Evolutionary conservation across 2,113 vertebrate genomes (phyloP), one percentile per base, ranked within the genome.

Genomic region (Strix uralensis): DNA sequence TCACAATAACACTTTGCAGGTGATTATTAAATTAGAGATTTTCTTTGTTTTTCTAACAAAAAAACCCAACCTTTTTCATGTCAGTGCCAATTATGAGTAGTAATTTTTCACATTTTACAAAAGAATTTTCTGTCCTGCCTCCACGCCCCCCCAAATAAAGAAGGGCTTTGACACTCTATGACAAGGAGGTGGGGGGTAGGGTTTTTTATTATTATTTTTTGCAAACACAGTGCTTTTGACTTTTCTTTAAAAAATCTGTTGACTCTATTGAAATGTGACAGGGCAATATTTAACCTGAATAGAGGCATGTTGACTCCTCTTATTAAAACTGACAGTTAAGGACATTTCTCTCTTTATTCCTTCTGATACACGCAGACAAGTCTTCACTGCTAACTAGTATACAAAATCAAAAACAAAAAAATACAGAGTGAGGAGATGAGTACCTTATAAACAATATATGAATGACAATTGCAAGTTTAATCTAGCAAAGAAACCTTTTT

Each of bases 11-110:
- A 97, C 98, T 99, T 99, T 98, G 98, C 99, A 99, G 99, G 99
- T 99, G 99, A 98, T 99, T 99, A 99, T 99, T 99, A 99, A 99
- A 99, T 99, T 99, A 99, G 99, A 98, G 98, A 99, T 98, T 99
- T 98, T 97, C 98, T 99, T 99, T 99, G 98, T 99, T 99, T 98
- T 98, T 98, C 98, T 97, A 98, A 98, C 98, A 98, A 98, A 98
- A 98, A 98, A 99, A 91, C 1, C 96, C 94, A 97, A 90, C 97
- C 98, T 98, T 98, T 99, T 98, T 99, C 98, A 99, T 99, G 99
- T 98, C 98, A 98, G 98, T 97, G 97, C 98, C 99, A 99, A 99
- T 99, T 99, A 99, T 96, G 95, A 98, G 98, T 98, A 98, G 98
- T 99, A 99, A 99, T 98, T 98, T 98, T 98, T 99, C 98, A 97